Percentiles rank a stretch among this genome's conserved stretches.
Conservation (phyloP, 2,113 vertebrate genomes). For the Oophaga pumilio region DNA sequence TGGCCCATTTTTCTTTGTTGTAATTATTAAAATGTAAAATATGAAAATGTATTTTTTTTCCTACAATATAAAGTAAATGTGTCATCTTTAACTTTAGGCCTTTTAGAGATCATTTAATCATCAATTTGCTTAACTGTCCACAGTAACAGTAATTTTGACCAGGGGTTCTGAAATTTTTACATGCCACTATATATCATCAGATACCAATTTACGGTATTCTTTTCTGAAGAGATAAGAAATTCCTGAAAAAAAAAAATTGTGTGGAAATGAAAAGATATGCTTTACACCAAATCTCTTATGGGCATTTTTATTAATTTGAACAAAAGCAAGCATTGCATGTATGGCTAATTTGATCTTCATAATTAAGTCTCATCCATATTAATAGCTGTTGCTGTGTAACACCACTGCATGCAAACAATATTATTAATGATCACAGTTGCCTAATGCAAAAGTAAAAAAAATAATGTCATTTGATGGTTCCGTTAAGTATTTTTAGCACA, state of each 20-base stretch:
- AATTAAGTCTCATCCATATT: constrained; percentile 65
- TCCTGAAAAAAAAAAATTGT: constrained; percentile 47
- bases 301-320: constrained; percentile 53
- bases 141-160: too few relatives aligned
- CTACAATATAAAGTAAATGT: too few relatives aligned
- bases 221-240: constrained; percentile 25
- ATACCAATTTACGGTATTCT: background rate
- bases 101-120: too few relatives aligned
- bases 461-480: constrained; percentile 55
- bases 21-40: too few relatives aligned
- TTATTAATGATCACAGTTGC: constrained; percentile 57
- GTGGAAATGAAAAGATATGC: constrained; percentile 51
- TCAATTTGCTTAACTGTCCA: too few relatives aligned
- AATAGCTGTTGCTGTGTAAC: constrained; percentile 61
- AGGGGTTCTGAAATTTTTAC: too few relatives aligned
- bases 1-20: too few relatives aligned
- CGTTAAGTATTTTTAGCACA: constrained; percentile 63
- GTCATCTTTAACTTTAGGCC: too few relatives aligned
- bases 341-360: constrained; percentile 62
- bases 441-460: constrained; percentile 57
- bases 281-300: constrained; percentile 39
- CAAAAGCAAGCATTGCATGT: constrained; percentile 56
- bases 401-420: constrained; percentile 57
- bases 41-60: too few relatives aligned
- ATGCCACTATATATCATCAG: too few relatives aligned